phyloP scores from a whole-genome alignment of 2,113 vertebrate genomes.

The Peromyscus californicus region DNA sequence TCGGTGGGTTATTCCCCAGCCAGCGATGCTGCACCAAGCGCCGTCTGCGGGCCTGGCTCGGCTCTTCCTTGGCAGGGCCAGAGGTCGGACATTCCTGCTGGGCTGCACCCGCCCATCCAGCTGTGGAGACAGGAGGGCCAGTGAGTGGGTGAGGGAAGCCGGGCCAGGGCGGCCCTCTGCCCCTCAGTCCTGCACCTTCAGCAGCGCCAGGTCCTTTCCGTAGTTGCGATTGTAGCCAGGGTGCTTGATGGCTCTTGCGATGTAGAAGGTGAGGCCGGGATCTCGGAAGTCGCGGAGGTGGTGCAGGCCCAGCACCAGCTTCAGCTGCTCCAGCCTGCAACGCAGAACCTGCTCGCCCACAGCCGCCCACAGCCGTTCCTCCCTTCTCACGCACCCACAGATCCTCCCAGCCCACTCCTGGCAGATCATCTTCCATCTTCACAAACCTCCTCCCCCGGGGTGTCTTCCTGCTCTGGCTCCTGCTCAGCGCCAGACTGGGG shows the following conservation, averaged over 20 bases:
- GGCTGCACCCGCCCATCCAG: fast-evolving
- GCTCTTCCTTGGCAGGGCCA: fast-evolving
- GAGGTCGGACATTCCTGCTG: fast-evolving
- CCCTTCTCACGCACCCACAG: neutral
- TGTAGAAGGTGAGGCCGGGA: fast-evolving
- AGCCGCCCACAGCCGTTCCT: neutral
- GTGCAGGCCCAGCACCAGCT: constrained; percentile 63
- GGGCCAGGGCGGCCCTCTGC: fast-evolving
- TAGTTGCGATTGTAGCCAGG: fast-evolving
- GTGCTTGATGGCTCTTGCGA: constrained; percentile 19
- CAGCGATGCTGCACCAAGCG: neutral
- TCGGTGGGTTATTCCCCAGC: neutral
- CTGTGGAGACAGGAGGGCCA: neutral
- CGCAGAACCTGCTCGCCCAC: fast-evolving
- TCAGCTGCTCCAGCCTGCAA: neutral
- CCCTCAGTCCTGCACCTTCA: constrained; percentile 61
- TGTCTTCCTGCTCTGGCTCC: neutral
- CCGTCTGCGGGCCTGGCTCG: fast-evolving
- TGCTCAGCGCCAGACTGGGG: neutral
- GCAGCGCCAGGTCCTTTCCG: constrained; percentile 73
- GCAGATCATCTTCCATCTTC: neutral
- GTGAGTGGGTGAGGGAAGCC: fast-evolving
- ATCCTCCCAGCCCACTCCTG: neutral
- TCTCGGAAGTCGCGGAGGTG: fast-evolving
- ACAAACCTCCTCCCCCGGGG: neutral